Evolutionary conservation across 2,113 vertebrate genomes (phyloP).

Genomic region (Hepsetus odoe): DNA sequence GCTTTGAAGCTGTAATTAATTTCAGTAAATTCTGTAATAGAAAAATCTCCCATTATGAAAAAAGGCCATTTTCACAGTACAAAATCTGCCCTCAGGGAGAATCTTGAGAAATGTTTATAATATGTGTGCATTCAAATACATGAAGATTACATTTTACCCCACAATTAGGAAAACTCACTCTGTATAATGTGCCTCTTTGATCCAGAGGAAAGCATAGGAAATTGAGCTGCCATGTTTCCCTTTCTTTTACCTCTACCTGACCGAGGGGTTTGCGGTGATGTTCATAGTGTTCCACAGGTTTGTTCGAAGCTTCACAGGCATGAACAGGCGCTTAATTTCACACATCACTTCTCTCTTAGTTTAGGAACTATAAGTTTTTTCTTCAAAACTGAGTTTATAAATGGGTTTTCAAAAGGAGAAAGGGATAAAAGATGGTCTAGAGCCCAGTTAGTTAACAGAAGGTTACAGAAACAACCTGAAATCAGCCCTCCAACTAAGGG

Average conservation of each 20-base stretch:
- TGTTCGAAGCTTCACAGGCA: not conserved
- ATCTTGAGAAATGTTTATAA: too few relatives aligned
- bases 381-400: too few relatives aligned
- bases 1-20: too few relatives aligned
- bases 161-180: too few relatives aligned
- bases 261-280: not conserved
- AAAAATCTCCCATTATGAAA: too few relatives aligned
- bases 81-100: too few relatives aligned
- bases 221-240: not conserved
- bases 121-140: not conserved
- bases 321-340: not conserved
- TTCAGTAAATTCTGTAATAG: too few relatives aligned
- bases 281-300: not conserved
- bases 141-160: not conserved
- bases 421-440: not conserved
- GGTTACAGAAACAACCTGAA: not conserved
- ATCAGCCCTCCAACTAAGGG: not conserved
- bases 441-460: not conserved
- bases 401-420: not conserved
- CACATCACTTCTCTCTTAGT: not conserved
- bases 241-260: not conserved
- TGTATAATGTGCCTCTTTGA: too few relatives aligned
- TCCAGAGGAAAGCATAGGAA: not conserved
- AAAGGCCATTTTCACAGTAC: too few relatives aligned
- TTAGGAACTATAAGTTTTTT: not conserved